These are phyloP conservation scores for Myiozetetes cayanensis DNA, from an alignment of 2,113 vertebrate species.

Conservation along the genomic window DNA sequence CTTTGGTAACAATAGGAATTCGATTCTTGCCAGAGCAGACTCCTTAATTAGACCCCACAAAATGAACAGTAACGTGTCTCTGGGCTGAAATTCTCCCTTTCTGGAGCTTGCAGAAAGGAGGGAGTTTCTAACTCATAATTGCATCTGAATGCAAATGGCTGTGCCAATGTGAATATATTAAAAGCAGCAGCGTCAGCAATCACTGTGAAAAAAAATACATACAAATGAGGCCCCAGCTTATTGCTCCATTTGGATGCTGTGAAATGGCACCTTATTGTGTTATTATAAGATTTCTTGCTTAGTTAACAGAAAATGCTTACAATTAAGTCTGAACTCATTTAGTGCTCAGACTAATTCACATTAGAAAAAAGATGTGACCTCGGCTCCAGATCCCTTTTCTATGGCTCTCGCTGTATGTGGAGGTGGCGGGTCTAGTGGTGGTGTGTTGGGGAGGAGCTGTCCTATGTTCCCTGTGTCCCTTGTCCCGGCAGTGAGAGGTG, in stretches of 20 bases:
- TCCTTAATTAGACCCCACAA: constrained; percentile 70
- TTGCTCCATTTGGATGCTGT: constrained; percentile 61
- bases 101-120: constrained; percentile 52
- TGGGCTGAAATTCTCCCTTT: constrained; percentile 67
- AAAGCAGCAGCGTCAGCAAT: constrained; percentile 68
- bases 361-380: constrained; percentile 61
- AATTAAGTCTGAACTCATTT: constrained; percentile 63
- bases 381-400: not conserved
- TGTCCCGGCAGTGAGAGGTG: not conserved
- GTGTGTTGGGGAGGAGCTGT: not conserved
- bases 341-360: constrained; percentile 51
- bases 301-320: constrained; percentile 61
- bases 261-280: constrained; percentile 64
- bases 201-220: constrained; percentile 47
- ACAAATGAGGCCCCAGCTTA: constrained; percentile 53
- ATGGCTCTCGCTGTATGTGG: not conserved
- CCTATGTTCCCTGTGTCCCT: not conserved
- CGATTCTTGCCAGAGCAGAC: constrained; percentile 63
- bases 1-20: constrained; percentile 67
- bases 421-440: not conserved
- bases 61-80: constrained; percentile 67
- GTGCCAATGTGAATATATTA: constrained; percentile 69
- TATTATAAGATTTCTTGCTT: constrained; percentile 66
- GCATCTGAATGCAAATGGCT: constrained; percentile 68
- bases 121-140: constrained; percentile 64